A percentile compares a stretch with the other conserved stretches of the same genome.
phyloP scores from a whole-genome alignment of 2,113 vertebrate genomes.

The Sialia sialis region DNA sequence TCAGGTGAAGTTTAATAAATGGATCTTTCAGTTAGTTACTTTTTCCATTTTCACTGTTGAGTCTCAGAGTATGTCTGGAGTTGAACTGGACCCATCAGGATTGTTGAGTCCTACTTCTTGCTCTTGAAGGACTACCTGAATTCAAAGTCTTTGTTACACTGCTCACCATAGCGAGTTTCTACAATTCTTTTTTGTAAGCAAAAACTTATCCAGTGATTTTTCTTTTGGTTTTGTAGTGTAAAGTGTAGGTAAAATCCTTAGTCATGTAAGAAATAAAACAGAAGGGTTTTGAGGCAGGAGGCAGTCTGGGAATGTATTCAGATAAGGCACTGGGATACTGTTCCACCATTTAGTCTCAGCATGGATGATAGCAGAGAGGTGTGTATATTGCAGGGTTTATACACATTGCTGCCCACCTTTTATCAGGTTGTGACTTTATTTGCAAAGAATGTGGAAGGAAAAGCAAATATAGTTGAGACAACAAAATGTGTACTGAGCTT shows the following conservation, averaged over 20 bases:
- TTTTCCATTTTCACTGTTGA: background rate
- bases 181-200: background rate
- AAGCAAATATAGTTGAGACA: background rate
- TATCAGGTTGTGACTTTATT: background rate
- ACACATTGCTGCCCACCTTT: background rate
- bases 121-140: background rate
- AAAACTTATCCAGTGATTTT: background rate
- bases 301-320: background rate
- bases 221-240: background rate
- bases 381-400: background rate
- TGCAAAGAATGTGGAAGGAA: background rate
- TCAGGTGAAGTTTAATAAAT: background rate
- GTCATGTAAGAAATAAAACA: background rate
- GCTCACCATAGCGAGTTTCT: background rate
- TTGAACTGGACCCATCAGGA: background rate
- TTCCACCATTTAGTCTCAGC: background rate
- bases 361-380: background rate
- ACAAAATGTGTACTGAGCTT: background rate
- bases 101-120: accelerated
- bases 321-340: background rate
- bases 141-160: background rate
- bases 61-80: accelerated
- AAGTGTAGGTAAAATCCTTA: background rate
- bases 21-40: background rate
- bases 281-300: background rate